These are phyloP conservation scores for Xylocopa sonorina DNA, from an alignment of 1,140 invertebrate species.

Conservation along the genomic window DNA sequence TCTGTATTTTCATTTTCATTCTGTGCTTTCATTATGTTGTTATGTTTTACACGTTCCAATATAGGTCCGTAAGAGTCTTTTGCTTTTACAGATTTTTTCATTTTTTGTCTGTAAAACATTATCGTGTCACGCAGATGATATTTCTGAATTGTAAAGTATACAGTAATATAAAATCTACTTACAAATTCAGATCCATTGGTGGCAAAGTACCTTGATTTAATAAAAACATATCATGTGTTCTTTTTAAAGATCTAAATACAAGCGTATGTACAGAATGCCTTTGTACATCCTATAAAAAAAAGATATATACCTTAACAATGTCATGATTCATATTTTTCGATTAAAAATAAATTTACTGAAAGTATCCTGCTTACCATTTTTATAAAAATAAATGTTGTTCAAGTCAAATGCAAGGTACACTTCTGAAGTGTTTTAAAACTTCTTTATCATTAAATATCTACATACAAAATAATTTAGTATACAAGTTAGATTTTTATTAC, in stretches of 20 bases:
- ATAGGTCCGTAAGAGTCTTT: conserved; percentile 94
- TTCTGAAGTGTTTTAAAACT: not conserved
- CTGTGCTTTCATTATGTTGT: conserved; percentile 81
- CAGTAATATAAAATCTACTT: conserved; percentile 76
- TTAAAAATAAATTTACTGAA: not conserved
- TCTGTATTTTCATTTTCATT: conserved; percentile 84
- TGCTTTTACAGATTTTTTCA: conserved; percentile 90
- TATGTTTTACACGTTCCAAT: conserved; percentile 89
- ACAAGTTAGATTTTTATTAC: not conserved
- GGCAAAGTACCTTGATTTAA: conserved; percentile 94
- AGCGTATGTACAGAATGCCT: conserved; percentile 98
- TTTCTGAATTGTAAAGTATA: no score
- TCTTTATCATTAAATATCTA: not conserved
- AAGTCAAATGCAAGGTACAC: not conserved
- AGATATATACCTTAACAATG: not conserved
- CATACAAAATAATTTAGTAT: not conserved
- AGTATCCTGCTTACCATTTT: conserved; percentile 4
- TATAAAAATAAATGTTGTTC: not conserved
- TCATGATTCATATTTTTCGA: not conserved
- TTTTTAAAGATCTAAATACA: conserved; percentile 97
- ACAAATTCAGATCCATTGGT: conserved; percentile 91
- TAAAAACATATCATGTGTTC: conserved; percentile 99
- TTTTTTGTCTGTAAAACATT: conserved; percentile 76
- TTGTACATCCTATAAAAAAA: conserved; percentile 88
- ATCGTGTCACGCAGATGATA: no score